Conservation (phyloP, 2,888 invertebrate genomes). For the Melanostoma scalare region DNA sequence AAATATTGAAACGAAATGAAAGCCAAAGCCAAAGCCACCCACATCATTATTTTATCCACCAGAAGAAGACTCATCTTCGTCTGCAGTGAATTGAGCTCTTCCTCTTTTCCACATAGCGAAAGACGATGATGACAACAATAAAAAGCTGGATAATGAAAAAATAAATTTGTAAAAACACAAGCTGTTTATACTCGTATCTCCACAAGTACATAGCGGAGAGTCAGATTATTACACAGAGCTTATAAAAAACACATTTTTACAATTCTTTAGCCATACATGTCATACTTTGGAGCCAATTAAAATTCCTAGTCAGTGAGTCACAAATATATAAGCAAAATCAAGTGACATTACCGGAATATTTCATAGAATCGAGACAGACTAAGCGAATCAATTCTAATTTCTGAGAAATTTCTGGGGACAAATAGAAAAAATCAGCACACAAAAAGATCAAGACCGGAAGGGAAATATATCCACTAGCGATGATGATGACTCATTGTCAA, state of each 20-base stretch:
- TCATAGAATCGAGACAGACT: no score
- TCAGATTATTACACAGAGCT: constrained; percentile 5
- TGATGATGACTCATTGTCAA: constrained; percentile 35
- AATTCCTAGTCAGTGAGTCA: background rate
- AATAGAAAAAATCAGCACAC: constrained; percentile 1
- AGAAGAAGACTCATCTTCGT: constrained; percentile 11
- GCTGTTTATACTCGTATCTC: no score
- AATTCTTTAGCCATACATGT: constrained; percentile 4
- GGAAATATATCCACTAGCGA: constrained; percentile 4
- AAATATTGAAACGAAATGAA: constrained; percentile 50
- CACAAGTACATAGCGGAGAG: background rate
- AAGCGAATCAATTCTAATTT: constrained; percentile 1
- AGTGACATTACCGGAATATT: background rate
- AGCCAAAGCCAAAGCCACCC: constrained; percentile 69
- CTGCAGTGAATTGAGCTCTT: constrained; percentile 23
- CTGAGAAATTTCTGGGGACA: background rate
- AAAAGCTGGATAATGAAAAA: background rate
- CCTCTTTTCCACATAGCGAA: background rate
- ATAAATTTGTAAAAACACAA: constrained; percentile 3
- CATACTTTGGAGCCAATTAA: constrained; percentile 24
- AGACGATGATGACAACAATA: constrained; percentile 6
- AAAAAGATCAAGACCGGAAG: constrained; percentile 23
- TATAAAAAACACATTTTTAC: constrained; percentile 16
- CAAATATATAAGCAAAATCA: background rate
- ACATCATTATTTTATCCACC: constrained; percentile 51